Evolutionary conservation across 2,113 vertebrate species (phyloP).

Genomic region (Poecilia latipinna): DNA sequence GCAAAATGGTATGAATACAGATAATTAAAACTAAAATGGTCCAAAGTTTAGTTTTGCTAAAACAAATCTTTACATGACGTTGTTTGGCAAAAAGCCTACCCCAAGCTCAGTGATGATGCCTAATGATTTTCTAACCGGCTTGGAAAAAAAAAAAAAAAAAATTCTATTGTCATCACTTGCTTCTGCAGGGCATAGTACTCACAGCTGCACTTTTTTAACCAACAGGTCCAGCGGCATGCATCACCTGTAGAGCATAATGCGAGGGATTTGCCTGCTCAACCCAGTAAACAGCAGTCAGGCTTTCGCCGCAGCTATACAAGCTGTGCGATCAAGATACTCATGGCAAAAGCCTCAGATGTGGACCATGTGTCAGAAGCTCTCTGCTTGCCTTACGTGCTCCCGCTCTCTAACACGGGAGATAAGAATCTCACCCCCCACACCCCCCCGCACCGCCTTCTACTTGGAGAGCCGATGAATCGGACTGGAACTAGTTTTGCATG

Average conservation of each 20-base stretch:
- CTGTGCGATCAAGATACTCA: constrained; percentile 56
- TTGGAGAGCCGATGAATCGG: constrained; percentile 13
- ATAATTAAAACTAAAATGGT: neutral
- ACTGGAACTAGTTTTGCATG: constrained; percentile 63
- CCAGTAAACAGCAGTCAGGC: constrained; percentile 53
- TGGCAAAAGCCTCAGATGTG: constrained; percentile 62
- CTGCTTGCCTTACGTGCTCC: constrained; percentile 55
- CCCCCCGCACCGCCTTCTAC: neutral
- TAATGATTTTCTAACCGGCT: constrained; percentile 36
- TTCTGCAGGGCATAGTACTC: constrained; percentile 25
- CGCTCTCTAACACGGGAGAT: constrained; percentile 54
- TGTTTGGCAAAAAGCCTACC: constrained; percentile 8
- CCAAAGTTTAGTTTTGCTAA: constrained; percentile 1
- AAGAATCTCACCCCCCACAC: constrained; percentile 45
- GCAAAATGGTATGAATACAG: neutral
- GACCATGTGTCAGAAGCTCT: constrained; percentile 69
- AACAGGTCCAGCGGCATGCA: constrained; percentile 53
- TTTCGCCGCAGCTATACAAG: constrained; percentile 48
- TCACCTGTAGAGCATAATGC: constrained; percentile 64
- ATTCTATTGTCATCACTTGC: constrained; percentile 43
- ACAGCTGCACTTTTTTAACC: constrained; percentile 41
- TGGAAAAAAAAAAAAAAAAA: constrained; percentile 24
- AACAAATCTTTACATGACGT: constrained; percentile 5
- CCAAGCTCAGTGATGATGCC: constrained; percentile 5
- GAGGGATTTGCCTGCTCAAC: constrained; percentile 58